These are phyloP conservation scores for Colletes collaris DNA, from an alignment of 2,888 invertebrate genomes.

Conservation along the genomic window DNA sequence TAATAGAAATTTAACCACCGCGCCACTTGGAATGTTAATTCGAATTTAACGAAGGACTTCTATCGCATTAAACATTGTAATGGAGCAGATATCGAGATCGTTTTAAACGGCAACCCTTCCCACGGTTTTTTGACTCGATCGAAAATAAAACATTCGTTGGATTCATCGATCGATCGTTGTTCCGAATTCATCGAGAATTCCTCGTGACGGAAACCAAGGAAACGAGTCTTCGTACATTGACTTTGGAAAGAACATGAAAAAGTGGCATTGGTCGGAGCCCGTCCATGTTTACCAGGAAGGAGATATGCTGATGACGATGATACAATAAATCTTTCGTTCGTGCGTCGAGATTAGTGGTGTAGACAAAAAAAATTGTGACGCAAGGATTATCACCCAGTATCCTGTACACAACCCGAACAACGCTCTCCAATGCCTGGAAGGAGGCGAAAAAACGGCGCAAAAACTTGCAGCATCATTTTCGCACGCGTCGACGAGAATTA, in stretches of 20 bases:
- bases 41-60: conserved; percentile 7
- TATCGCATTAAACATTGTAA: conserved; percentile 21
- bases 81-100: no score
- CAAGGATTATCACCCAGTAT: neutral
- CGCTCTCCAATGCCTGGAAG: neutral
- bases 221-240: no score
- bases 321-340: conserved; percentile 44
- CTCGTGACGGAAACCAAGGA: no score
- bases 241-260: conserved; percentile 19
- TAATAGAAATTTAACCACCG: conserved; percentile 14
- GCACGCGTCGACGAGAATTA: neutral
- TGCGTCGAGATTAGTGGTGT: conserved; percentile 1
- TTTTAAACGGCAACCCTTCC: no score
- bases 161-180: no score
- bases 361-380: conserved; percentile 6
- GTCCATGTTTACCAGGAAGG: conserved; percentile 52
- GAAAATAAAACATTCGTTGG: no score
- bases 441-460: conserved; percentile 1
- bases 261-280: conserved; percentile 8
- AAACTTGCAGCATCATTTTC: conserved; percentile 14
- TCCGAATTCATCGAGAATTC: no score
- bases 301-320: conserved; percentile 44
- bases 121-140: no score
- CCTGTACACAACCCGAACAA: conserved; percentile 11
- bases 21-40: conserved; percentile 17